phyloP scores from a whole-genome alignment of 2,888 invertebrate genomes.

The Tachina grossa region DNA sequence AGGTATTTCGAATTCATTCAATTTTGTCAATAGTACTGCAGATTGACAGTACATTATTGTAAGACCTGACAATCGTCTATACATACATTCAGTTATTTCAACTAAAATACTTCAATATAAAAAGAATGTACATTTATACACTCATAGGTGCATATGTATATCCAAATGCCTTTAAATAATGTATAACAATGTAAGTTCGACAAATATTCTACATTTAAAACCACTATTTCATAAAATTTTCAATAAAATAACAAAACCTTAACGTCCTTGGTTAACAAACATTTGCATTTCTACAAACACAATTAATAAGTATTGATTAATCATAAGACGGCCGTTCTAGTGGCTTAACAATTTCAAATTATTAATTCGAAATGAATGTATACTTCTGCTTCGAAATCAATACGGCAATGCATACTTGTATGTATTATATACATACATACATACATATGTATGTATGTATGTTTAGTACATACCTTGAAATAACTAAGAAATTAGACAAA shows the following conservation, averaged over 20 bases:
- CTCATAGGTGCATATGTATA: too few species aligned
- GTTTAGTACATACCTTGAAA: slow-evolving; percentile 22
- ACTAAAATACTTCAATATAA: too few species aligned
- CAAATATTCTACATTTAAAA: slow-evolving; percentile 21
- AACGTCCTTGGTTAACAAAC: slow-evolving; percentile 58
- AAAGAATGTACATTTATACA: too few species aligned
- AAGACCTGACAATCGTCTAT: too few species aligned
- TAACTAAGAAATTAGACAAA: slow-evolving; percentile 30
- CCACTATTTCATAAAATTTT: slow-evolving; percentile 28
- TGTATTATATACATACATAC: too few species aligned
- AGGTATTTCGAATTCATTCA: too few species aligned
- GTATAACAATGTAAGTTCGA: too few species aligned
- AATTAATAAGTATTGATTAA: slow-evolving; percentile 37
- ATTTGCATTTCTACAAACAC: slow-evolving; percentile 21
- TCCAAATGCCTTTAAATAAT: too few species aligned
- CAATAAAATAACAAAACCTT: slow-evolving; percentile 21
- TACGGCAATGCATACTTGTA: neutral
- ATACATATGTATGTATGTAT: too few species aligned
- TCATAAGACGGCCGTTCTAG: slow-evolving; percentile 4
- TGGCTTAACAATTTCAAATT: neutral
- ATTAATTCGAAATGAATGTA: neutral
- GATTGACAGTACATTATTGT: too few species aligned
- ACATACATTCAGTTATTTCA: too few species aligned
- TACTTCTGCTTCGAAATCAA: neutral
- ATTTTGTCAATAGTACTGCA: too few species aligned